Conservation (phyloP, 2,113 vertebrate species). For the Theristicus caerulescens region DNA sequence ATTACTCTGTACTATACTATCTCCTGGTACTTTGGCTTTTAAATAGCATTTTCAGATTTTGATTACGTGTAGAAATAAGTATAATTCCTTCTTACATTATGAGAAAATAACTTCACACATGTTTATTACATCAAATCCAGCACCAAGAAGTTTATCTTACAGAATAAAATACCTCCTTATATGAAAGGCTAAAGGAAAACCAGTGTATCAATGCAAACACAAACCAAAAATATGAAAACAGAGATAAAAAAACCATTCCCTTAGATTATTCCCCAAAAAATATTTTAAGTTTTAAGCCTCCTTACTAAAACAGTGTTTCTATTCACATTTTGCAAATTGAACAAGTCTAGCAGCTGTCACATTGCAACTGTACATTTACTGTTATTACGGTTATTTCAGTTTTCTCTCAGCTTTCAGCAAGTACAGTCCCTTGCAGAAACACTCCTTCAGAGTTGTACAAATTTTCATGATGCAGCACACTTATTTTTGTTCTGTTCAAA, state of each 20-base stretch:
- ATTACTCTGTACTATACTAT: neutral
- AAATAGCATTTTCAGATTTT: neutral
- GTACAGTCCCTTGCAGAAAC: neutral
- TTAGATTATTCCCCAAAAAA: neutral
- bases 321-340: neutral
- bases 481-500: neutral
- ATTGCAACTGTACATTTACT: neutral
- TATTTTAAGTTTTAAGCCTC: neutral
- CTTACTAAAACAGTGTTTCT: neutral
- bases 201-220: neutral
- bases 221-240: neutral
- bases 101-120: neutral
- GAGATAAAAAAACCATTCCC: neutral
- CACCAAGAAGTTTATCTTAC: neutral
- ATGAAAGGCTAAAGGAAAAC: neutral
- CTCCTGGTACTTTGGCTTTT: neutral
- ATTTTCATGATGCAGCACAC: neutral
- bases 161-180: neutral
- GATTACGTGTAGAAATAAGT: neutral
- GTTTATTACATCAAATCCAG: neutral
- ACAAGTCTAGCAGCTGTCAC: neutral
- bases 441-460: neutral
- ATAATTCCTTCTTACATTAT: neutral
- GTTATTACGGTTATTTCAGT: neutral
- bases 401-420: neutral